Base-by-base conservation (phyloP, 2,797 vertebrate species). In the Sebastes trivittatus region DNA sequence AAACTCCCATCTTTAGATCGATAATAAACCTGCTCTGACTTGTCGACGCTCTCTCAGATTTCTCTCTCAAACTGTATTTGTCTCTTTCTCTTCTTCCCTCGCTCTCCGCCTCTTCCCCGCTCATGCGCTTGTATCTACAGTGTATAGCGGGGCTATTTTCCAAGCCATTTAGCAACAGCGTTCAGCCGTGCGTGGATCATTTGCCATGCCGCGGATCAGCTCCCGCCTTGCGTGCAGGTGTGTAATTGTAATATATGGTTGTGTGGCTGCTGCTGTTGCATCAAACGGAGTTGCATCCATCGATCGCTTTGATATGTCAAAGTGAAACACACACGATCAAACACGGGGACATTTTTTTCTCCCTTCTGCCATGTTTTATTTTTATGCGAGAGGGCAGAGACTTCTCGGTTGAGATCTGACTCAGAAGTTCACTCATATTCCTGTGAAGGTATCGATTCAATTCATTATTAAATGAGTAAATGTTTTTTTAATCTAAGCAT, bases 171-270 rank as follows among this genome's bases (percentile, higher is more conserved):
- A 95, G 71, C 86, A 79, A 34, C 23, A 14, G 84, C 84, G 18
- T 88, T 89, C 86, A 89, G 85, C 78, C 87, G 78, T 80, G 88
- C 54, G 78, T 78, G 93, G 94, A 92, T 95, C 93, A 93, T 95
- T 96, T 94, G 94, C 83, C 77, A 71, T 76, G 75, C 84, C 27
- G 72, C 70, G 93, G 88, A 90, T 92, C 87, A 82, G 89, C 87
- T 91, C 84, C 81, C 62, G 89, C 81, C 84, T 87, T 86, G 88
- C 87, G 72, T 91, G 93, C 93, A 94, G 93, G 93, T 95, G 94
- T 93, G 89, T 94, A 90, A 95, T 94, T 90, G 92, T 87, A 75
- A 87, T 91, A 75, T 81, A 78, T 88, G 81, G 67, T 87, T 89
- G 81, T 85, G 85, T 67, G 83, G 83, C 86, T 77, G 85, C 88